Conservation (phyloP, 1,140 invertebrate species). For the Oncopeltus fasciatus region DNA sequence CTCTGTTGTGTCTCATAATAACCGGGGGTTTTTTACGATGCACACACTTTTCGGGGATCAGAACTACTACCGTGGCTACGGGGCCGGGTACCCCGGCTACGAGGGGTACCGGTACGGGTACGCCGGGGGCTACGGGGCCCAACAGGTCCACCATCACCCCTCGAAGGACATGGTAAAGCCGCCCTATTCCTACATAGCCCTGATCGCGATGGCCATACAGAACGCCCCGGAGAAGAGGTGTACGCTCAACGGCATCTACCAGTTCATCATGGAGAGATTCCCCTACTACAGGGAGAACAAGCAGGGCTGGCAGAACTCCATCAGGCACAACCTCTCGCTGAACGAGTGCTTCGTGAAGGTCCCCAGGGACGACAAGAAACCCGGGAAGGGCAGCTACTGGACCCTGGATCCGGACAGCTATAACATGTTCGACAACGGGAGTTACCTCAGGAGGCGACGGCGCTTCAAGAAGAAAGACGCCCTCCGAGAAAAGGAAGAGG, state of each 20-base stretch:
- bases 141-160: conserved; percentile 47
- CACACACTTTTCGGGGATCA: conserved; percentile 75
- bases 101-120: conserved; percentile 18
- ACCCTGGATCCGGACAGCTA: conserved; percentile 66
- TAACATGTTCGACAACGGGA: conserved; percentile 86
- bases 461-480: conserved; percentile 92
- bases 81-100: conserved; percentile 29
- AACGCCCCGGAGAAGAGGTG: conserved; percentile 64
- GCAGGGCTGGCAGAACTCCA: conserved; percentile 75
- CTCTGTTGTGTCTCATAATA: conserved; percentile 28
- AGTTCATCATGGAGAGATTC: conserved; percentile 83
- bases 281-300: conserved; percentile 60
- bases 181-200: conserved; percentile 81
- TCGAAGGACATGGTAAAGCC: conserved; percentile 75
- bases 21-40: conserved; percentile 38
- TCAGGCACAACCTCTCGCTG: conserved; percentile 74
- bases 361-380: conserved; percentile 54
- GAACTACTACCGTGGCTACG: conserved; percentile 49
- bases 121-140: conserved; percentile 40
- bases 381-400: conserved; percentile 74
- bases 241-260: conserved; percentile 81
- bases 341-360: conserved; percentile 91
- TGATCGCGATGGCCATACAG: conserved; percentile 85
- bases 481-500: conserved; percentile 73
- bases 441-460: conserved; percentile 52